Evolutionary conservation across 53 echinoderm and acorn worm species (phyloP), one percentile per base, ranked within the genome.

Genomic region (Holothuria leucospilota): DNA sequence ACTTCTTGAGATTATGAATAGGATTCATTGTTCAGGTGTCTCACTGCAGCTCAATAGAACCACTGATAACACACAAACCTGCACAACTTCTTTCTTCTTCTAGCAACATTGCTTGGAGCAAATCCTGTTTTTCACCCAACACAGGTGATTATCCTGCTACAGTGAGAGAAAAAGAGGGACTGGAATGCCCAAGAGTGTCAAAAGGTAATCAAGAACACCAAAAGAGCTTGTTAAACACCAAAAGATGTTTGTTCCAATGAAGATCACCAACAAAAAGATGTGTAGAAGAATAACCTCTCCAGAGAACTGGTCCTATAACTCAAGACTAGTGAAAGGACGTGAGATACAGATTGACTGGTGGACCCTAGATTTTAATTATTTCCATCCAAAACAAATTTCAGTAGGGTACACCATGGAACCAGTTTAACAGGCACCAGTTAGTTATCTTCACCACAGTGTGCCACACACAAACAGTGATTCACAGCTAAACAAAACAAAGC

Each of bases 121-220:
- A 75, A 75, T 75, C 75, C 75, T 75, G 75, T 75, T 75, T 75
- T 46, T 75, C 51, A 24, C 51, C 52, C 51, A 52, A 75, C 51
- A 75, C 75, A 75, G 75, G 75, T 75, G 75, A 75, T 75, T 75
- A 75, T 75, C 75, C 75, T 75, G n/a, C 52, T 18, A 75, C 75
- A 38, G 75, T n/a, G n/a, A 49, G 26, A 52, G 49, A 75, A 56
- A 56, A 56, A 56, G 52, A 49, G 75, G 52, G 53, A 49, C 27
- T 23, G 53, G 75, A 72, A 72, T 72, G 34, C 39, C 42, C 39
- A 49, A 72, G 34, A 75, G 75, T 75, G 75, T 75, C 51, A 49
- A 75, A 75, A 75, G 75, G 75, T 75, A 75, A 75, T 75, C 49
- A 75, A 53, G 52, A 70, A 75, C 51, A 75, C 75, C 75, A 75